Conservation (phyloP, 2,888 invertebrate species). For the Drosophila nr. perissopoda region DNA sequence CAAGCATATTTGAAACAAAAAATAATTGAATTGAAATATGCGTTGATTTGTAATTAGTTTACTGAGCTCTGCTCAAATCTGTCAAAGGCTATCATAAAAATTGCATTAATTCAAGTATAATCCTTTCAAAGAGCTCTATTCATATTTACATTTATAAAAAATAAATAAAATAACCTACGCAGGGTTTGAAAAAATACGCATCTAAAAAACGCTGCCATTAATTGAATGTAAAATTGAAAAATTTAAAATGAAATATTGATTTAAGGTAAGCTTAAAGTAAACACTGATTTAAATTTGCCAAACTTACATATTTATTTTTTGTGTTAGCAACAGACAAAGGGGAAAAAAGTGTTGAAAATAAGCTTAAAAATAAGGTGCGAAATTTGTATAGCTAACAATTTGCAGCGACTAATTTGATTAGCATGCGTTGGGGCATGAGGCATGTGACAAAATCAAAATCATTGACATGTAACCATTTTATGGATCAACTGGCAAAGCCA, state of each 20-base stretch:
- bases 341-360: not conserved
- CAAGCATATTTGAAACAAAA: not conserved
- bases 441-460: slow-evolving; percentile 39
- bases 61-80: not conserved
- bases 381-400: slow-evolving; percentile 3
- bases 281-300: slow-evolving; percentile 19
- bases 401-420: slow-evolving; percentile 42
- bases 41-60: not conserved
- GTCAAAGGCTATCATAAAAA: not conserved
- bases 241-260: no score
- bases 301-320: not conserved
- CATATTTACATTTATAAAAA: not conserved
- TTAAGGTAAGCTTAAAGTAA: slow-evolving; percentile 21
- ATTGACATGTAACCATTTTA: slow-evolving; percentile 73
- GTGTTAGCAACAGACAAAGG: not conserved
- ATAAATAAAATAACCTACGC: not conserved
- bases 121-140: not conserved
- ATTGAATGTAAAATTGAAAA: slow-evolving; percentile 22
- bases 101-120: not conserved
- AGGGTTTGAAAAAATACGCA: not conserved
- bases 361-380: slow-evolving; percentile 9
- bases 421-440: slow-evolving; percentile 8
- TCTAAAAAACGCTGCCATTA: slow-evolving; percentile 17
- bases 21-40: not conserved
- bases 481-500: slow-evolving; percentile 59